These are phyloP conservation scores for Eupithecia inturbata DNA, from an alignment of 2,888 invertebrate genomes.

Conservation along the genomic window DNA sequence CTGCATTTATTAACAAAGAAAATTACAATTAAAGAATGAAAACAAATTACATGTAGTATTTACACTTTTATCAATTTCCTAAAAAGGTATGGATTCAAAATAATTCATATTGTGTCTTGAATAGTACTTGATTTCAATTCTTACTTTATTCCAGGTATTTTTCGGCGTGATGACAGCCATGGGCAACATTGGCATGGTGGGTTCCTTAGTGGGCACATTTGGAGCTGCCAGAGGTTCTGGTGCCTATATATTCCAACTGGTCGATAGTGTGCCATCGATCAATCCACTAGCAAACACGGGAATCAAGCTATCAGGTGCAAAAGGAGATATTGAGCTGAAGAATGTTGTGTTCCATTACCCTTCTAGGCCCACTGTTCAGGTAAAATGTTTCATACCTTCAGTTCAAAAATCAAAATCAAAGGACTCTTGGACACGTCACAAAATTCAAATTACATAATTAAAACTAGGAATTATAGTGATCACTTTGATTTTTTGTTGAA, in stretches of 20 bases:
- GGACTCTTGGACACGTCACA: too few relatives aligned
- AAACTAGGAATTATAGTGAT: too few relatives aligned
- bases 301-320: conserved; percentile 74
- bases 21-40: too few relatives aligned
- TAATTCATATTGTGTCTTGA: too few relatives aligned
- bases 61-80: too few relatives aligned
- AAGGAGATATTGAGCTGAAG: conserved; percentile 87
- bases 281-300: conserved; percentile 87
- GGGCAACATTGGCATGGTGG: conserved; percentile 49
- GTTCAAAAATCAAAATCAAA: not conserved
- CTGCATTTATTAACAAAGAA: too few relatives aligned
- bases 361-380: conserved; percentile 87
- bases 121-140: too few relatives aligned
- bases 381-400: conserved; percentile 61
- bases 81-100: too few relatives aligned
- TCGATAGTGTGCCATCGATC: conserved; percentile 88
- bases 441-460: too few relatives aligned
- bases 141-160: conserved; percentile 38
- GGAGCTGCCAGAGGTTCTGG: conserved; percentile 91
- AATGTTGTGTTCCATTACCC: conserved; percentile 91
- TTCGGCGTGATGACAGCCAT: conserved; percentile 81
- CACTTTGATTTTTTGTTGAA: too few relatives aligned
- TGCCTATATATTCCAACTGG: conserved; percentile 87
- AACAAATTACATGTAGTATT: too few relatives aligned
- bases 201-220: conserved; percentile 85